Percentiles rank a stretch among this genome's conserved stretches.
Conservation (phyloP, 1,140 invertebrate genomes). For the Hypothenemus hampei region DNA sequence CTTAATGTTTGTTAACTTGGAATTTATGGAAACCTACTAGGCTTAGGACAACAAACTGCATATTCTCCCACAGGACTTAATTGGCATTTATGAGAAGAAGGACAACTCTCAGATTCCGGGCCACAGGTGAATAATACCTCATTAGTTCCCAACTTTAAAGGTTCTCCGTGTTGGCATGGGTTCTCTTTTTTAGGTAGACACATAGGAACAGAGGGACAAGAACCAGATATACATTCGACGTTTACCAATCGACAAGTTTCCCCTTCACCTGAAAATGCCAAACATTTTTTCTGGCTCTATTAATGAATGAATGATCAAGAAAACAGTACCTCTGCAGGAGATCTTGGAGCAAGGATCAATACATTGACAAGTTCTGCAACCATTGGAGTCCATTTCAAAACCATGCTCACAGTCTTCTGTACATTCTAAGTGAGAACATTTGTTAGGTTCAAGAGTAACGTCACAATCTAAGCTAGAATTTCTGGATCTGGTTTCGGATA, state of each 20-base stretch:
- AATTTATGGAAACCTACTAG: slow-evolving; percentile 49
- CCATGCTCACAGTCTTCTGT: slow-evolving; percentile 63
- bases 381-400: slow-evolving; percentile 58
- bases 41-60: slow-evolving; percentile 79
- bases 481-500: slow-evolving; percentile 54
- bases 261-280: slow-evolving; percentile 49
- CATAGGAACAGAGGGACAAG: slow-evolving; percentile 71
- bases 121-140: slow-evolving; percentile 63
- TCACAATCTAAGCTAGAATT: slow-evolving; percentile 44
- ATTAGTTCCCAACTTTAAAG: slow-evolving; percentile 53
- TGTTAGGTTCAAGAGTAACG: slow-evolving; percentile 20
- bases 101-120: slow-evolving; percentile 66
- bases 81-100: slow-evolving; percentile 78
- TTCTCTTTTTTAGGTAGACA: slow-evolving; percentile 73
- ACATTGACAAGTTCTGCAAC: slow-evolving; percentile 72
- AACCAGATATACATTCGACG: slow-evolving; percentile 50
- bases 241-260: slow-evolving; percentile 58
- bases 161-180: slow-evolving; percentile 63
- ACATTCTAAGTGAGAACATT: slow-evolving; percentile 61
- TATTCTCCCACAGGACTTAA: slow-evolving; percentile 73
- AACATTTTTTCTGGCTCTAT: not conserved
- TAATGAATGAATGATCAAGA: not conserved
- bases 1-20: not conserved
- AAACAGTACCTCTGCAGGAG: slow-evolving; percentile 57
- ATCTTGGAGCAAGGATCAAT: slow-evolving; percentile 71